Percentiles rank a stretch among this genome's conserved stretches.
These are phyloP conservation scores for Scomber scombrus DNA, from an alignment of 2,113 vertebrate species.

Conservation along the genomic window DNA sequence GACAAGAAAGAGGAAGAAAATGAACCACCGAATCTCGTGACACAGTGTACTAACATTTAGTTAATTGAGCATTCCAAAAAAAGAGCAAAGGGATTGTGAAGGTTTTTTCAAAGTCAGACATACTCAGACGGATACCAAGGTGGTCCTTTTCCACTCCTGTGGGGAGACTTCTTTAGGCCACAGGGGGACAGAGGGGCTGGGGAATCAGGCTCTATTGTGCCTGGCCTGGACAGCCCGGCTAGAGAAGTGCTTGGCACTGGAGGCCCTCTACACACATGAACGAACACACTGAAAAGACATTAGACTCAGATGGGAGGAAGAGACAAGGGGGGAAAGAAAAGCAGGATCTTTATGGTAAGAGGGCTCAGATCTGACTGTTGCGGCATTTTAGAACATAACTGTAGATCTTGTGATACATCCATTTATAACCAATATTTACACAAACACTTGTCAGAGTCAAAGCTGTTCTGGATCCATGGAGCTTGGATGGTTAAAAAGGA, in stretches of 20 bases:
- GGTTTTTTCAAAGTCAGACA: constrained; percentile 23
- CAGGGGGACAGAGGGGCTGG: constrained; percentile 63
- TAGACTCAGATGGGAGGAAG: constrained; percentile 80
- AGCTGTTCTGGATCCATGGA: neutral
- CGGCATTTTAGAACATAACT: constrained; percentile 61
- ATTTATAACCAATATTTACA: constrained; percentile 52
- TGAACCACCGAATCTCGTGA: constrained; percentile 31
- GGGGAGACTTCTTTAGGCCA: constrained; percentile 74
- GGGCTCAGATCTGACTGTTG: constrained; percentile 62
- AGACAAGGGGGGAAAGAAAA: constrained; percentile 68
- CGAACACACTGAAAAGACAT: constrained; percentile 84
- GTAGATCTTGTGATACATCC: constrained; percentile 30
- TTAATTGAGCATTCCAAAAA: constrained; percentile 28
- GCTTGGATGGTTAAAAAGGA: neutral
- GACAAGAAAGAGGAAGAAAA: neutral
- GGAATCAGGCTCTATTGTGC: constrained; percentile 80
- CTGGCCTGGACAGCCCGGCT: constrained; percentile 63
- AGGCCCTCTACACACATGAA: constrained; percentile 86
- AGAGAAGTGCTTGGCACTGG: constrained; percentile 72
- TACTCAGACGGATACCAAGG: constrained; percentile 46
- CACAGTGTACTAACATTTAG: constrained; percentile 5
- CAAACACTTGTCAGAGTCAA: neutral
- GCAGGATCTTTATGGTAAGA: constrained; percentile 65
- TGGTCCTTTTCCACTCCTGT: constrained; percentile 71
- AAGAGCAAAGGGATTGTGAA: constrained; percentile 19